phyloP scores from a whole-genome alignment of 2,888 invertebrate species.

The Acleris sparsana region DNA sequence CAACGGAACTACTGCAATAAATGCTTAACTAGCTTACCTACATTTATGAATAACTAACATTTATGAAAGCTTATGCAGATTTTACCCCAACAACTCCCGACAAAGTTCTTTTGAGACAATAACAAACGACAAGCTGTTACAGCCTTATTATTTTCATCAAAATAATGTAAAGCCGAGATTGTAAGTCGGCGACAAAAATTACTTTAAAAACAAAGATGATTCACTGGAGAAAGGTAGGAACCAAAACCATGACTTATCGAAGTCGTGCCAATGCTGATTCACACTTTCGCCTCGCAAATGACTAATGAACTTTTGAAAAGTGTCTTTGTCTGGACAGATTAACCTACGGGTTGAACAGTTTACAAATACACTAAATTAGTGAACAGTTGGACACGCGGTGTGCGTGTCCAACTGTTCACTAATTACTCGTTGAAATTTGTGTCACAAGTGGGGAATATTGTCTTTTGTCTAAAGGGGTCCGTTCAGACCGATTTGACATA shows the following conservation, averaged over 20 bases:
- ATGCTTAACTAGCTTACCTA: conserved; percentile 22
- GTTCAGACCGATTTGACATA: neutral
- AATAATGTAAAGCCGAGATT: conserved; percentile 8
- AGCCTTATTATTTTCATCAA: conserved; percentile 8
- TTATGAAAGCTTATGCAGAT: conserved; percentile 26
- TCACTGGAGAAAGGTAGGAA: conserved; percentile 51
- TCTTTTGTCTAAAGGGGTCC: neutral
- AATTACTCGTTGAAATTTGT: too few relatives aligned
- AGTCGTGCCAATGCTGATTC: conserved; percentile 48
- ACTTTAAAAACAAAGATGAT: conserved; percentile 44
- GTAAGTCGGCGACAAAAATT: conserved; percentile 23
- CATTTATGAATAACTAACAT: conserved; percentile 6
- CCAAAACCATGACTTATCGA: conserved; percentile 49
- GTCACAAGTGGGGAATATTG: too few relatives aligned
- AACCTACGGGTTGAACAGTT: neutral
- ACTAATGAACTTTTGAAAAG: conserved; percentile 44
- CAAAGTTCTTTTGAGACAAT: conserved; percentile 16
- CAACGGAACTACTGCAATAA: conserved; percentile 39
- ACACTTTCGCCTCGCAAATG: conserved; percentile 51
- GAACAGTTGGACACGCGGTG: too few relatives aligned
- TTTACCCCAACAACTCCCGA: too few relatives aligned
- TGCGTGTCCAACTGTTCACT: too few relatives aligned
- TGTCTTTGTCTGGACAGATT: conserved; percentile 25
- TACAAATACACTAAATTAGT: neutral
- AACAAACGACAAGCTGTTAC: conserved; percentile 7